Evolutionary conservation across 1,140 invertebrate species (phyloP), one percentile per base, ranked within the genome.

Genomic region (Bombus fervidus): DNA sequence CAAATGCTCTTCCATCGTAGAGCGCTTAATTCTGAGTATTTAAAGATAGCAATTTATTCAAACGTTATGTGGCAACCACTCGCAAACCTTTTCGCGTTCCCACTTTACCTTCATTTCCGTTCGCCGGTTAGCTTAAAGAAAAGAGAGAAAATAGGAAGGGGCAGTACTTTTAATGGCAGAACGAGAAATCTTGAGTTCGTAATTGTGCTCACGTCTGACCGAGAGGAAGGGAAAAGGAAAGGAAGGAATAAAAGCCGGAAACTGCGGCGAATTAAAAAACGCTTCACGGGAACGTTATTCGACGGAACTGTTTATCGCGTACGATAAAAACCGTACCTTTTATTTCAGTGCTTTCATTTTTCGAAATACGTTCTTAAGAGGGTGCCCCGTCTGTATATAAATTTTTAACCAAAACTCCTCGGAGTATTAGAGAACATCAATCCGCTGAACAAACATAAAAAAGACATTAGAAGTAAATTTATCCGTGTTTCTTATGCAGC

Each of bases 11-110:
- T 18, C 39, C 69, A 22, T 37, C n/a, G 37, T 53, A 78, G 57
- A 41, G 39, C 39, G 39, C 0, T 53, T 53, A 53, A 53, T 53
- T 53, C 47, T 8, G 12, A 8, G 6, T n/a, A 57, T 37, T 77
- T 76, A 53, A 39, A 77, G 76, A 76, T 77, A 83, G 62, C 47
- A 69, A 28, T 78, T 83, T 78, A 78, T 78, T 69, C 37, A 34
- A 66, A 53, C 47, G 73, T 83, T 47, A 25, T n/a, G 64, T 43
- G 37, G 37, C 74, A 69, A 31, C 64, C 73, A 43, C 34, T 47
- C 37, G 81, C 71, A 47, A 83, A 83, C 41, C 73, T 80, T 72
- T 80, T 43, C 66, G 39, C 76, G 47, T 43, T 78, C 39, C 59
- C 66, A 28, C 72, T 81, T 64, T 28, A 62, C 76, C 62, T 85